Evolutionary conservation across 2,888 invertebrate genomes (phyloP).

Genomic region (Callinectes sapidus): DNA sequence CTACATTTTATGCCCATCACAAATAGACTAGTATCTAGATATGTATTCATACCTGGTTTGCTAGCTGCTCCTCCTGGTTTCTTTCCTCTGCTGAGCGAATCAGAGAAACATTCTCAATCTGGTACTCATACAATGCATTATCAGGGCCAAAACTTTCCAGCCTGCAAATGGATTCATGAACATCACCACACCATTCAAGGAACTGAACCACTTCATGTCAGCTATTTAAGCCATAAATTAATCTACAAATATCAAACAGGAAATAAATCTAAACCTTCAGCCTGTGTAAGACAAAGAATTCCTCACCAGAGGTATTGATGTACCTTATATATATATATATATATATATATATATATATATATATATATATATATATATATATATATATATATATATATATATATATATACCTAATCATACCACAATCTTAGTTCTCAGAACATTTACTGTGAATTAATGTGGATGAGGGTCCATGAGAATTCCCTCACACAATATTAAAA

Average conservation of each 20-base stretch:
- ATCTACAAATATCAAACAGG: not conserved
- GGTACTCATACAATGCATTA: slow-evolving; percentile 64
- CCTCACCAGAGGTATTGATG: not conserved
- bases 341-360: too few relatives aligned
- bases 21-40: not conserved
- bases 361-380: too few relatives aligned
- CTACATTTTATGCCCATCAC: not conserved
- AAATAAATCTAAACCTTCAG: not conserved
- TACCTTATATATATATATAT: not conserved
- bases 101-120: slow-evolving; percentile 50
- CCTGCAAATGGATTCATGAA: slow-evolving; percentile 24
- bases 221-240: not conserved
- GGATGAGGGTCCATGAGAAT: too few relatives aligned
- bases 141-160: slow-evolving; percentile 63
- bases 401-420: too few relatives aligned
- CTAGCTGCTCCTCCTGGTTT: slow-evolving; percentile 50
- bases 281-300: not conserved
- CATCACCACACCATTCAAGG: not conserved
- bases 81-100: slow-evolving; percentile 42
- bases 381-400: too few relatives aligned
- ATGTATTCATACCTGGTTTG: slow-evolving; percentile 44
- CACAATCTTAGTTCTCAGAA: not conserved
- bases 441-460: too few relatives aligned
- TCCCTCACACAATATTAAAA: not conserved
- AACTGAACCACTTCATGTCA: not conserved